Evolutionary conservation across 2,888 invertebrate species (phyloP).

Genomic region (Pogonocherus hispidulus): DNA sequence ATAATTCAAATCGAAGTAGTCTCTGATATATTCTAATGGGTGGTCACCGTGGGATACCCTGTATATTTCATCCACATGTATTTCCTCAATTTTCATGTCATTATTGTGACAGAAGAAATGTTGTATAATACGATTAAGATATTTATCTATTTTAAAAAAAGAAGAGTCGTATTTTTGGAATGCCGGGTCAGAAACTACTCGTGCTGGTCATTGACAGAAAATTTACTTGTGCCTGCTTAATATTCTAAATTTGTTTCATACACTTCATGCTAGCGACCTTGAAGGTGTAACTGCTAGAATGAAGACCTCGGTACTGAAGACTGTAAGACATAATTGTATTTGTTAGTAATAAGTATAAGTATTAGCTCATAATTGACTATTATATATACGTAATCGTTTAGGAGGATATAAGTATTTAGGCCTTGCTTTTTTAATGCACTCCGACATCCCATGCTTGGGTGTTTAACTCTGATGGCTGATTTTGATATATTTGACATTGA

Average conservation of each 20-base stretch:
- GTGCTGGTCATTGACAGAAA: slow-evolving; percentile 54
- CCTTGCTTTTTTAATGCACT: slow-evolving; percentile 13
- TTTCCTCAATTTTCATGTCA: too few species aligned
- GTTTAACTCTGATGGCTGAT: slow-evolving; percentile 5
- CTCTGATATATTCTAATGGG: too few species aligned
- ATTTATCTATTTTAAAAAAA: too few species aligned
- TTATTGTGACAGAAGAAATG: too few species aligned
- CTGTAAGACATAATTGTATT: slow-evolving; percentile 24
- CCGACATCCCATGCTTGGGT: not conserved
- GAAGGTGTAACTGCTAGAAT: slow-evolving; percentile 35
- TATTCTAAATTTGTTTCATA: slow-evolving; percentile 47
- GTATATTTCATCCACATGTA: too few species aligned
- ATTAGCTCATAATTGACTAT: slow-evolving; percentile 16
- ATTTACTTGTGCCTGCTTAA: slow-evolving; percentile 45
- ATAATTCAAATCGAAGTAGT: too few species aligned
- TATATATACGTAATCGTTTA: not conserved
- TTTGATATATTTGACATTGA: slow-evolving; percentile 29
- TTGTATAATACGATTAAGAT: too few species aligned
- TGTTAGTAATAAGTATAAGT: slow-evolving; percentile 18
- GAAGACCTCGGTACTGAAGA: slow-evolving; percentile 21
- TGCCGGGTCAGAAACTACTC: slow-evolving; percentile 29
- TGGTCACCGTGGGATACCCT: too few species aligned
- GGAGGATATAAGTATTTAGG: slow-evolving; percentile 1
- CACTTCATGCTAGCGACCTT: slow-evolving; percentile 51
- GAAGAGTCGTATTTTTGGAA: slow-evolving; percentile 11